Evolutionary conservation across 2,888 invertebrate genomes (phyloP).

Genomic region (Masnerella sp.): DNA sequence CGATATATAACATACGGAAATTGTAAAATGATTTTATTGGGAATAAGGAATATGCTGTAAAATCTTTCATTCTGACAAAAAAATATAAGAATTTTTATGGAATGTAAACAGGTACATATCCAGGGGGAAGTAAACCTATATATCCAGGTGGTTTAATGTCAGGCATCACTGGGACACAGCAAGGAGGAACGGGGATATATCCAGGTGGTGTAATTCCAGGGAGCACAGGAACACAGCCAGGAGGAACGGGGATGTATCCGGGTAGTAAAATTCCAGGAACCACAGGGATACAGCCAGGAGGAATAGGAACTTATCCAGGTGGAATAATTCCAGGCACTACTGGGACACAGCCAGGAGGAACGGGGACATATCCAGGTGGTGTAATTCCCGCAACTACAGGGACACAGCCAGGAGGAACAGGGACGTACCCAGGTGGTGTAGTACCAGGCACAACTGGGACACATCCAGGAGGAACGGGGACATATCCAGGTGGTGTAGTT

Average conservation of each 20-base stretch:
- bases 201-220: constrained; percentile 1
- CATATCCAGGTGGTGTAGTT: constrained; percentile 31
- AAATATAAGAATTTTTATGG: neutral
- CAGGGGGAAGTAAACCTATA: neutral
- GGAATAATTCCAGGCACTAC: constrained; percentile 47
- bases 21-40: too few species aligned
- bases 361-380: constrained; percentile 46
- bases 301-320: constrained; percentile 45
- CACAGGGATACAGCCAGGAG: neutral
- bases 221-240: constrained; percentile 9
- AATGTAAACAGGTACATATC: neutral
- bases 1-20: too few species aligned
- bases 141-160: constrained; percentile 2
- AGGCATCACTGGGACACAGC: neutral
- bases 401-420: constrained; percentile 15
- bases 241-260: constrained; percentile 36
- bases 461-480: constrained; percentile 26
- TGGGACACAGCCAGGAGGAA: constrained; percentile 49
- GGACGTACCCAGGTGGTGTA: constrained; percentile 38
- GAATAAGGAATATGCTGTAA: constrained; percentile 68
- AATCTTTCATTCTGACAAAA: neutral
- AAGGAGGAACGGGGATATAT: neutral
- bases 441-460: constrained; percentile 1
- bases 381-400: neutral
- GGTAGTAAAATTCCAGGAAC: constrained; percentile 35